phyloP scores from a whole-genome alignment of 2,888 invertebrate genomes.

The Spodoptera picta region DNA sequence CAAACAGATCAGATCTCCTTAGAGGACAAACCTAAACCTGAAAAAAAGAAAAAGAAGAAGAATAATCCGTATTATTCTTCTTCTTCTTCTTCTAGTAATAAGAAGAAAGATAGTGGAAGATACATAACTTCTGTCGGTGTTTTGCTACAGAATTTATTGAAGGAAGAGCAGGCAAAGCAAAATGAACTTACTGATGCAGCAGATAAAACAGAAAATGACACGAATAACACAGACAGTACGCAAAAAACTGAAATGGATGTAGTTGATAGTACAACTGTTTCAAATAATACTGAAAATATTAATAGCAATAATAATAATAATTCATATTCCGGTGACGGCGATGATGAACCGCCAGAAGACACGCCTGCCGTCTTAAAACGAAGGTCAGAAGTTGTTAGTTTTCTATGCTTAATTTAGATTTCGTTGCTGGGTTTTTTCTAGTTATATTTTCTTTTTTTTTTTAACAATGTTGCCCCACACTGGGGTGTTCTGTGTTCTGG shows the following conservation, averaged over 20 bases:
- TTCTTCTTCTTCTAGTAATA: slow-evolving; percentile 35
- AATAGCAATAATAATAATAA: slow-evolving; percentile 55
- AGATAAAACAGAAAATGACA: slow-evolving; percentile 62
- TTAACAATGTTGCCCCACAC: too few relatives aligned
- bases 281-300: slow-evolving; percentile 22
- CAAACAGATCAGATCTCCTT: slow-evolving; percentile 68
- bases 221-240: slow-evolving; percentile 21
- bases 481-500: too few relatives aligned
- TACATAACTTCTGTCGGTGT: slow-evolving; percentile 88
- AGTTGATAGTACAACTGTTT: slow-evolving; percentile 39
- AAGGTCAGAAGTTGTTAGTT: slow-evolving; percentile 74
- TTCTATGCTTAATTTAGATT: too few relatives aligned
- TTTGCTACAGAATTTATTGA: slow-evolving; percentile 87
- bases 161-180: slow-evolving; percentile 75
- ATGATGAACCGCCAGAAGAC: slow-evolving; percentile 86
- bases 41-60: slow-evolving; percentile 72
- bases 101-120: slow-evolving; percentile 68
- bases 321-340: slow-evolving; percentile 76
- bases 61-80: slow-evolving; percentile 27
- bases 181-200: slow-evolving; percentile 67
- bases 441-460: too few relatives aligned
- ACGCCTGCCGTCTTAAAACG: slow-evolving; percentile 86
- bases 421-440: too few relatives aligned
- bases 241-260: slow-evolving; percentile 47
- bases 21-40: slow-evolving; percentile 69